Base-by-base conservation (phyloP, 1,140 invertebrate genomes). In the Diachasma alloeum region DNA sequence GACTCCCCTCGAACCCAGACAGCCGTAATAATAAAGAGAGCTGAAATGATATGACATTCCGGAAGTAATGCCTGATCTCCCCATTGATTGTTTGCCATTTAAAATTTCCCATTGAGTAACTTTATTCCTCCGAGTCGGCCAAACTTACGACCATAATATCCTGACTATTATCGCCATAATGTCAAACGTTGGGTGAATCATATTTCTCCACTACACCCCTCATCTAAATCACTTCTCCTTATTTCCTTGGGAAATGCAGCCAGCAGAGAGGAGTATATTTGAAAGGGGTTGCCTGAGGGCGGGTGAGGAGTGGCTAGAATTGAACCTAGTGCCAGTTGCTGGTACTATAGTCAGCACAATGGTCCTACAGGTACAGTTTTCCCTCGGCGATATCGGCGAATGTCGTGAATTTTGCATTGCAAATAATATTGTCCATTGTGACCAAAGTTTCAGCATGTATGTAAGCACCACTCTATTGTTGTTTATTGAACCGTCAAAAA, bases 301-400 rank as follows among this genome's bases (percentile, higher is more conserved):
- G 76, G 96, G 95, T 72, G 96, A 98, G 89, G 96, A 97, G 87
- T 99, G 97, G 97, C 92, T 98, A 80, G 97, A 98, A 88, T 92
- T 93, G 81, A 97, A 98, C 90, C 92, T 98, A 76, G 92, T 97
- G 71, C 94, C 95, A 79, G 96, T 98, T 26, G 96, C 96, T 44
- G 94, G 94, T 70, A 93, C 94, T 48, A 92, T 94, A 75, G 94
- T 99, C 74, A 94, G 92, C 76, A 92, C 96, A 79, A 94, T 96
- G 82, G 92, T 97, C 36, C 87, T 96, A 73, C 96, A 97, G 96
- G 96, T 97, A 90, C 79, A 71, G 17, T 73, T 56, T 31, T 36
- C 31, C 37, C 36, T 56, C 26, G 15, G 4, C n/a, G 46, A n/a
- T 15, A 24, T 46, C 39, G 71, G 67, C 72, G 68, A 63, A 70